Evolutionary conservation across 2,797 vertebrate species (phyloP).

Genomic region (Apodemus agrarius): DNA sequence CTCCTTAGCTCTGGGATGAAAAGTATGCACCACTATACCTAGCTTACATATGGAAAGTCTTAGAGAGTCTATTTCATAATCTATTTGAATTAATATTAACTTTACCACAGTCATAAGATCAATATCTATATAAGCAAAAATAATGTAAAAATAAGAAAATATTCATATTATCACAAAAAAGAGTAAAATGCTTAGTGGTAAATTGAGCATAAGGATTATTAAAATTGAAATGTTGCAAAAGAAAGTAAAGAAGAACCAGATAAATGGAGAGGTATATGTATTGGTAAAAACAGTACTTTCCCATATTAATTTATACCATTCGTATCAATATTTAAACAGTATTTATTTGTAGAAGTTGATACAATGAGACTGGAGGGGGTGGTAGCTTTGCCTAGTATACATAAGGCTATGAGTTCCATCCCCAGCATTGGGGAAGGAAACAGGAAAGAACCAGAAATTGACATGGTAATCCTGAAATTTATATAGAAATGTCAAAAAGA

Average conservation of each 20-base stretch:
- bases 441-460: not conserved
- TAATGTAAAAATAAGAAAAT: not conserved
- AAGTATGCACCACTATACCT: not conserved
- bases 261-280: not conserved
- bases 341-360: slow-evolving; percentile 26
- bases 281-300: not conserved
- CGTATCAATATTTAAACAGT: not conserved
- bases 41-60: slow-evolving; percentile 19
- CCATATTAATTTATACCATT: not conserved
- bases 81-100: slow-evolving; percentile 15
- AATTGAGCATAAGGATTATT: not conserved
- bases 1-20: not conserved
- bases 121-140: not conserved
- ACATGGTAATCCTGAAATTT: not conserved
- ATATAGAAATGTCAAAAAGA: slow-evolving; percentile 18
- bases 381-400: not conserved
- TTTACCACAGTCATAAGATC: not conserved
- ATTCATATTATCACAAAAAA: slow-evolving; percentile 30
- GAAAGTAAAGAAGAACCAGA: not conserved
- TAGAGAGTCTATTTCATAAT: not conserved
- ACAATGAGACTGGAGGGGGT: not conserved
- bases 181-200: slow-evolving; percentile 1
- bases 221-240: not conserved
- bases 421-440: not conserved
- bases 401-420: not conserved